Conservation (phyloP, 2,113 vertebrate genomes). For the Dascyllus trimaculatus region DNA sequence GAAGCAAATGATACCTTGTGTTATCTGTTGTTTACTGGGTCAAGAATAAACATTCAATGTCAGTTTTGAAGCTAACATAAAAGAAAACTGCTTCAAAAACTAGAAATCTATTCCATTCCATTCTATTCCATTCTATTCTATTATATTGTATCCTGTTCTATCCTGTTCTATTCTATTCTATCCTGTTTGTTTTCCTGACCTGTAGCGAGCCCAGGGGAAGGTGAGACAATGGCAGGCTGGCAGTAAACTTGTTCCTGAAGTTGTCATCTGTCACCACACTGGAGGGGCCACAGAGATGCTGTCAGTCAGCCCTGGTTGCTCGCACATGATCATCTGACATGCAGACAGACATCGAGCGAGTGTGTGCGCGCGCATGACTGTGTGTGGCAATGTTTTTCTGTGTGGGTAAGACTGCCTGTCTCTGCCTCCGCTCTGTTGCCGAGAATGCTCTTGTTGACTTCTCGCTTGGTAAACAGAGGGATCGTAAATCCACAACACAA, state of each 20-base stretch:
- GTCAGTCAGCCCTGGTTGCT: slow-evolving; percentile 57
- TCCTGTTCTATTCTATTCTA: slow-evolving; percentile 12
- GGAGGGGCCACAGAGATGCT: slow-evolving; percentile 45
- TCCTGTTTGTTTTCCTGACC: slow-evolving; percentile 46
- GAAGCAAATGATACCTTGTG: slow-evolving; percentile 24
- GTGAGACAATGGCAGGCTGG: slow-evolving; percentile 55
- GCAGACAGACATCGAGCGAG: slow-evolving; percentile 35
- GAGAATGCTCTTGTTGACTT: slow-evolving; percentile 82
- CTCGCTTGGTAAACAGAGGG: slow-evolving; percentile 72
- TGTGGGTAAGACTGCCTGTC: slow-evolving; percentile 56
- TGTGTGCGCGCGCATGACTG: slow-evolving; percentile 11
- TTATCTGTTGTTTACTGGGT: slow-evolving; percentile 10
- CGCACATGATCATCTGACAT: slow-evolving; percentile 55
- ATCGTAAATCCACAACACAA: slow-evolving; percentile 68
- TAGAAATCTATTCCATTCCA: neutral
- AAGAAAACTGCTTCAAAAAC: neutral
- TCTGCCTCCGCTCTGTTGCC: slow-evolving; percentile 56
- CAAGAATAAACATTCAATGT: slow-evolving; percentile 1
- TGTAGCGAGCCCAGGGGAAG: slow-evolving; percentile 43
- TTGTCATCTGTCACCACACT: slow-evolving; percentile 65
- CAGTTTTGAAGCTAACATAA: neutral
- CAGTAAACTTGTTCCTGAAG: slow-evolving; percentile 66
- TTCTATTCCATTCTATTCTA: neutral
- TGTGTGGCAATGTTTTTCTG: slow-evolving; percentile 30
- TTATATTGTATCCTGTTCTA: slow-evolving; percentile 10